Base-by-base conservation (phyloP, 1,140 invertebrate species). In the Hylaeus volcanicus region DNA sequence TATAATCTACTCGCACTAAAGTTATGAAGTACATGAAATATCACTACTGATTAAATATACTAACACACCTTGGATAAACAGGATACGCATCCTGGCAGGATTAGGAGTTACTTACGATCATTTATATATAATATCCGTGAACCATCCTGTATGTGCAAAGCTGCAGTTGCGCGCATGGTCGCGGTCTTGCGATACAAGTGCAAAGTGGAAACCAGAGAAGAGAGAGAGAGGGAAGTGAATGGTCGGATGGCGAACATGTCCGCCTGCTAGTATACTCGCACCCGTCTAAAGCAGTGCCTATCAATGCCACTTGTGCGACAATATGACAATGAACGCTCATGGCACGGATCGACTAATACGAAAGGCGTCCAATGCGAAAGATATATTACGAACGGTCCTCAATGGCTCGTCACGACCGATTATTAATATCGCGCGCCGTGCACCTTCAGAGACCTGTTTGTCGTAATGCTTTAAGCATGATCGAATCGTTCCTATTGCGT, bases 261-360 rank as follows among this genome's bases (percentile, higher is more conserved):
- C 58, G 65, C 58, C 45, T 26, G 45, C 64, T 39, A 48, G 64
- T 69, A 55, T 71, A 77, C 26, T 58, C 48, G 70, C 37, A 15
- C 15, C 61, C 72, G 48, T 56, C 77, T 80, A 81, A 84, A 83
- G 75, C 77, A 77, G 58, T 45, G 81, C 77, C 77, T 70, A 85
- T 81, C 88, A 83, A 88, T 85, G 84, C 84, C 87, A 87, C 79
- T 88, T 80, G 77, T 64, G 83, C 69, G 83, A 86, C 85, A 88
- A 88, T 89, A 82, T 87, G 79, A 89, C 87, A 86, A 87, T 88
- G 81, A 80, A 80, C 79, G 73, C 45, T 39, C 55, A 65, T 66
- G 48, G 72, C 81, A 73, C 63, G 80, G 86, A 86, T 88, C 83
- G 64, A 83, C 86, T 85, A 89, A 89, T 88, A 86, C 82, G 79